A percentile compares a stretch with the other conserved stretches of the same genome.
Evolutionary conservation across 2,888 invertebrate species (phyloP).

Genomic region (Torymus aiolomorphi): DNA sequence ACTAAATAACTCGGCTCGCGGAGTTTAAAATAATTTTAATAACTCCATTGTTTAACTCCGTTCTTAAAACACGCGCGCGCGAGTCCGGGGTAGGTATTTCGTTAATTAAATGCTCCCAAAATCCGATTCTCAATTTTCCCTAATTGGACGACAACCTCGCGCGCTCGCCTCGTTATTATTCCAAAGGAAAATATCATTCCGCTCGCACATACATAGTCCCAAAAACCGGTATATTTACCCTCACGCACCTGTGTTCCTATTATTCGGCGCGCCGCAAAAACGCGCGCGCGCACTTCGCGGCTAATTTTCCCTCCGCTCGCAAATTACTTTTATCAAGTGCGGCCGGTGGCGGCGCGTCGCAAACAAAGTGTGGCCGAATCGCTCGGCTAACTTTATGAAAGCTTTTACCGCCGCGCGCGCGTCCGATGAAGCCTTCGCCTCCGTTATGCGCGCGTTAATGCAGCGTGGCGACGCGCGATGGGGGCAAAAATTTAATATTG

Average conservation of each 20-base stretch:
- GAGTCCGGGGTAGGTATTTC: neutral
- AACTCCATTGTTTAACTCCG: neutral
- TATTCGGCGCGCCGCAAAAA: neutral
- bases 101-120: conserved; percentile 3
- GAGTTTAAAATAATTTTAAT: neutral
- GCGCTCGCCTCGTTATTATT: neutral
- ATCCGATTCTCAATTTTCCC: conserved; percentile 3
- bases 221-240: too few species aligned
- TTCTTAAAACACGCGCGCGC: neutral
- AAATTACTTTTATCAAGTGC: conserved; percentile 50
- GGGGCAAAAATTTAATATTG: conserved; percentile 45
- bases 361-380: conserved; percentile 32
- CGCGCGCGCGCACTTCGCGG: conserved; percentile 15
- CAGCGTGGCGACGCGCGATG: neutral
- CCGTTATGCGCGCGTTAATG: conserved; percentile 19
- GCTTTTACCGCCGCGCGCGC: conserved; percentile 23
- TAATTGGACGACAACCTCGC: conserved; percentile 1
- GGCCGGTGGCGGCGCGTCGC: conserved; percentile 11
- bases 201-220: neutral
- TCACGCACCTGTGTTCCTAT: neutral
- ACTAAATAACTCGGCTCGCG: neutral
- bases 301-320: conserved; percentile 37
- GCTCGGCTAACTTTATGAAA: conserved; percentile 28
- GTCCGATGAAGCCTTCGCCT: conserved; percentile 1
- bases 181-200: neutral